phyloP scores from a whole-genome alignment of 2,888 invertebrate genomes.

The Dermolepida albohirtum region DNA sequence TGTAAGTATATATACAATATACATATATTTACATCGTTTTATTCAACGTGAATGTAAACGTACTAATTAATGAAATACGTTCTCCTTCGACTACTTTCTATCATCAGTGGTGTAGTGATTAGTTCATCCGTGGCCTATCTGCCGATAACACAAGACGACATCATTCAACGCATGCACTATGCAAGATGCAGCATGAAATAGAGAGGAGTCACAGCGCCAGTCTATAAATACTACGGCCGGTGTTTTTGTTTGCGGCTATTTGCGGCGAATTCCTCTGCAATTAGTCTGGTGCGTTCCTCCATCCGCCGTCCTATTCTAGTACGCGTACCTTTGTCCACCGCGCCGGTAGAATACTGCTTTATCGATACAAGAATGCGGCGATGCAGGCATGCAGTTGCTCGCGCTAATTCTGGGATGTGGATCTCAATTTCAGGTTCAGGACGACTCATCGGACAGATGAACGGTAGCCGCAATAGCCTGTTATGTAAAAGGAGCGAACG shows the following conservation, averaged over 20 bases:
- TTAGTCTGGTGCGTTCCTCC: slow-evolving; percentile 51
- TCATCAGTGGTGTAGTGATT: slow-evolving; percentile 18
- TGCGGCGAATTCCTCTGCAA: slow-evolving; percentile 54
- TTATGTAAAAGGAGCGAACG: slow-evolving; percentile 48
- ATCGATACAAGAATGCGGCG: slow-evolving; percentile 48
- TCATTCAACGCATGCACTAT: slow-evolving; percentile 33
- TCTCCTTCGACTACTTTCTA: background rate
- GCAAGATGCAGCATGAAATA: slow-evolving; percentile 29
- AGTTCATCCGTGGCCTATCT: slow-evolving; percentile 14
- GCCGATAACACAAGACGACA: slow-evolving; percentile 32
- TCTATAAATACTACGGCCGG: slow-evolving; percentile 48
- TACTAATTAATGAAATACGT: too few relatives aligned
- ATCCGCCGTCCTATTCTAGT: slow-evolving; percentile 35
- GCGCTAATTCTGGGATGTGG: slow-evolving; percentile 49
- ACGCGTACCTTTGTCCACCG: slow-evolving; percentile 34
- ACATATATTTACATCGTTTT: too few relatives aligned
- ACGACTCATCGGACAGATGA: slow-evolving; percentile 25
- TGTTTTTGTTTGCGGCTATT: slow-evolving; percentile 51
- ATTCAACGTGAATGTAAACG: too few relatives aligned
- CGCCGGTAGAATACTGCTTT: slow-evolving; percentile 30
- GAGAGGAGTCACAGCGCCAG: slow-evolving; percentile 36
- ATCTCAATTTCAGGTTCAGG: slow-evolving; percentile 50
- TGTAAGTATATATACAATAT: too few relatives aligned
- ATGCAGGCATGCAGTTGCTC: slow-evolving; percentile 45
- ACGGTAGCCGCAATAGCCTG: slow-evolving; percentile 19